phyloP scores from a whole-genome alignment of 2,888 invertebrate species.

The Morpho deidamia region DNA sequence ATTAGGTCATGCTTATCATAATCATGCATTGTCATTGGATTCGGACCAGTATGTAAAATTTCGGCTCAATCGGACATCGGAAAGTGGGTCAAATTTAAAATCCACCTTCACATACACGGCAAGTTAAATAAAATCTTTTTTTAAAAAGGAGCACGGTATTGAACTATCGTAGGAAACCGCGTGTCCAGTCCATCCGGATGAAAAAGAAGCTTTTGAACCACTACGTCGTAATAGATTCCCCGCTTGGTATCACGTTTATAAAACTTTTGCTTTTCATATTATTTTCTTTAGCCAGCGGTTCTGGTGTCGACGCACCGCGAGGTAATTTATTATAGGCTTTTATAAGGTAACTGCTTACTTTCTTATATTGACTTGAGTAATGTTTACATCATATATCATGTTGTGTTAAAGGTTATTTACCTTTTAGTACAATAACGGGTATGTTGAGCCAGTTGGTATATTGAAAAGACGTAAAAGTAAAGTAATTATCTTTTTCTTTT shows the following conservation, averaged over 20 bases:
- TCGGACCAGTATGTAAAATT: no score
- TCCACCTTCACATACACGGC: no score
- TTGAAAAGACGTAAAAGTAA: no score
- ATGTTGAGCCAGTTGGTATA: not conserved
- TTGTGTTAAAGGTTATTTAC: constrained; percentile 5
- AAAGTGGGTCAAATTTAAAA: no score
- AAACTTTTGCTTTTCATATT: constrained; percentile 8
- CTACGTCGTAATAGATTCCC: no score
- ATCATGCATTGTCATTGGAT: no score
- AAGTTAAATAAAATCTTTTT: no score
- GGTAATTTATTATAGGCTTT: constrained; percentile 10
- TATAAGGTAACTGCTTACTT: constrained; percentile 3
- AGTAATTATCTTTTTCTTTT: no score
- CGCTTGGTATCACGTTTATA: not conserved
- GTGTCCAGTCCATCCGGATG: not conserved
- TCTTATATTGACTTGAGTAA: constrained; percentile 4
- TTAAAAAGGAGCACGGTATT: no score
- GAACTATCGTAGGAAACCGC: not conserved
- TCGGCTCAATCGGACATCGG: no score
- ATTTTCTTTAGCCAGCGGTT: constrained; percentile 3
- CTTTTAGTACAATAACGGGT: not conserved
- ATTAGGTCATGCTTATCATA: no score
- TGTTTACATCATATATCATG: constrained; percentile 2
- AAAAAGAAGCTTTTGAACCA: no score
- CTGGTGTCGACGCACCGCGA: constrained; percentile 6